A percentile compares a stretch with the other conserved stretches of the same genome.
Conservation (phyloP, 2,888 invertebrate species). For the Xiphydria camelus region DNA sequence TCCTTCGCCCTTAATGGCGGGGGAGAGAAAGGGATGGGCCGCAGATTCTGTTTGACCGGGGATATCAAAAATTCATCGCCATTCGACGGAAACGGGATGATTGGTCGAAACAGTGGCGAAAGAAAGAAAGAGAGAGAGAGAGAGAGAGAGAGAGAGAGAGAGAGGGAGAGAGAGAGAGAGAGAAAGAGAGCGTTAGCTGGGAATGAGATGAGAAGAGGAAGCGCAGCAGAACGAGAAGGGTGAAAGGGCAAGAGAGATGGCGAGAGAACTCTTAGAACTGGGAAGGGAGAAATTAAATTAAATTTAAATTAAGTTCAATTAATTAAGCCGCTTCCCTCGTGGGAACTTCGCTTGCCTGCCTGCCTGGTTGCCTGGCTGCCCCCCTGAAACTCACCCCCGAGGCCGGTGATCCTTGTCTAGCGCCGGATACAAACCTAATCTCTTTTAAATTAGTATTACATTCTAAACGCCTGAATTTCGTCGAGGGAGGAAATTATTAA, state of each 20-base stretch:
- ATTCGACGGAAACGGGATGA: no score
- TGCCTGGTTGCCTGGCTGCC: constrained; percentile 25
- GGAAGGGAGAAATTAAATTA: constrained; percentile 43
- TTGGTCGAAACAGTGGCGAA: no score
- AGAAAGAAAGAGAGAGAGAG: no score
- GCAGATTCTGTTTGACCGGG: no score
- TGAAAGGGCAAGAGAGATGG: neutral
- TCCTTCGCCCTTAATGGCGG: no score
- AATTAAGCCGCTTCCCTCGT: constrained; percentile 43
- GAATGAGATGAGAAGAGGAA: neutral
- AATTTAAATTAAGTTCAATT: constrained; percentile 52
- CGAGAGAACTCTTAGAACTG: no score
- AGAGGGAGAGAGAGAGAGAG: neutral
- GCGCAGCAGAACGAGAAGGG: neutral
- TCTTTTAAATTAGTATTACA: constrained; percentile 47
- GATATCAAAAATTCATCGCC: no score
- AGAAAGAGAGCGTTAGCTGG: constrained; percentile 7
- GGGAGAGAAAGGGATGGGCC: no score
- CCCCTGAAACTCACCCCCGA: constrained; percentile 31
- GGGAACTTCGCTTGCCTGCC: constrained; percentile 32
- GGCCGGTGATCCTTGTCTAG: constrained; percentile 35
- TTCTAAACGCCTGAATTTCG: constrained; percentile 32
- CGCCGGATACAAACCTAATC: constrained; percentile 40
- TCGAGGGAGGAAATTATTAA: constrained; percentile 34
- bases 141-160: neutral